Percentiles rank a stretch among this genome's conserved stretches.
phyloP scores from a whole-genome alignment of 2,888 invertebrate species.

The Lasioglossum pauxillum region DNA sequence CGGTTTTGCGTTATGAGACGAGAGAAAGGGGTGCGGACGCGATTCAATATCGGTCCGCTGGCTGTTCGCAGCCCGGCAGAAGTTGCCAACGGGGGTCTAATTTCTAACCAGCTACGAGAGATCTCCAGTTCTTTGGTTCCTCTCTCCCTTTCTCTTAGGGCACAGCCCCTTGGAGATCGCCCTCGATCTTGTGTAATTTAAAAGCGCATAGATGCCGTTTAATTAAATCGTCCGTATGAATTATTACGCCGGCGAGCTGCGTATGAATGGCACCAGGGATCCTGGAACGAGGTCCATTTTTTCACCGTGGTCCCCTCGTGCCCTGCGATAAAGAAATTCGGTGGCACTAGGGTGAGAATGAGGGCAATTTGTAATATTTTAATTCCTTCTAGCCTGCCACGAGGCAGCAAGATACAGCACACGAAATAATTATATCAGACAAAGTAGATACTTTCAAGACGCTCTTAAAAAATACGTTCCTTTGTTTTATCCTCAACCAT shows the following conservation, averaged over 20 bases:
- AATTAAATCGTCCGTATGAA: slow-evolving; percentile 31
- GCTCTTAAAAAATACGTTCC: not conserved
- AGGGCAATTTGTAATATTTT: slow-evolving; percentile 21
- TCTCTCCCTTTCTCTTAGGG: not conserved
- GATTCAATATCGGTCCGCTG: slow-evolving; percentile 73
- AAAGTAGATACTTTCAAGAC: not conserved
- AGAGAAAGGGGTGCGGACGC: slow-evolving; percentile 73
- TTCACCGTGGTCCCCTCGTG: not conserved
- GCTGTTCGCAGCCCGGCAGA: slow-evolving; percentile 50
- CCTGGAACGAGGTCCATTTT: slow-evolving; percentile 4
- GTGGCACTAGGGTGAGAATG: slow-evolving; percentile 22
- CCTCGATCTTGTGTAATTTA: slow-evolving; percentile 11
- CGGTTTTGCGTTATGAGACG: slow-evolving; percentile 63
- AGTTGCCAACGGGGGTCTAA: slow-evolving; percentile 55
- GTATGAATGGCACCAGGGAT: not conserved
- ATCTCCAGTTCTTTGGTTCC: not conserved
- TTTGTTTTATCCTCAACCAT: not conserved
- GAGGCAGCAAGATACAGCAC: not conserved
- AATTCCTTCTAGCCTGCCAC: not conserved
- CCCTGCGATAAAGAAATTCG: not conserved
- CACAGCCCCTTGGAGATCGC: not conserved
- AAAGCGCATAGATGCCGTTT: slow-evolving; percentile 20
- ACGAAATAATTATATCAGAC: not conserved
- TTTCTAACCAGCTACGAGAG: slow-evolving; percentile 35
- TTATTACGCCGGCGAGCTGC: not conserved